phyloP scores from a whole-genome alignment of 2,888 invertebrate species.

The Laothoe populi region DNA sequence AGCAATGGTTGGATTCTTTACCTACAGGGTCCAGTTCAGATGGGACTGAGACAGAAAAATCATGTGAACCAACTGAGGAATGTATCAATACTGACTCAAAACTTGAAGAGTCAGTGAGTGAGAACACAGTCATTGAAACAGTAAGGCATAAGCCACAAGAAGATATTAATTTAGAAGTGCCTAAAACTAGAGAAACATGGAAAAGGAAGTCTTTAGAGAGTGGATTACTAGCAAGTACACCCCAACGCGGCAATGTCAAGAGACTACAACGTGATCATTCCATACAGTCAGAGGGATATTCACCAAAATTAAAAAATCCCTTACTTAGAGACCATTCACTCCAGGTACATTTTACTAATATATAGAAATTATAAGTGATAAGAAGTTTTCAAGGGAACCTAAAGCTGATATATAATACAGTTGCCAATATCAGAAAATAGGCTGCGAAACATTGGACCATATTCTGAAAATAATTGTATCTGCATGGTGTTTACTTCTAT shows the following conservation, averaged over 20 bases:
- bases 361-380: not conserved
- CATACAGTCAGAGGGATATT: constrained; percentile 76
- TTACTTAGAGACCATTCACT: constrained; percentile 79
- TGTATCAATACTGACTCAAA: constrained; percentile 61
- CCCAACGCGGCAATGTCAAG: constrained; percentile 56
- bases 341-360: constrained; percentile 62
- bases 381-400: too few relatives aligned
- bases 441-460: too few relatives aligned
- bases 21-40: constrained; percentile 68
- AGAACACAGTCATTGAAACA: constrained; percentile 67
- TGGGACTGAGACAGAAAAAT: constrained; percentile 42
- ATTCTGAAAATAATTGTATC: too few relatives aligned
- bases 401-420: too few relatives aligned
- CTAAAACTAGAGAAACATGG: constrained; percentile 62
- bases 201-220: constrained; percentile 74
- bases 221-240: constrained; percentile 61
- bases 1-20: constrained; percentile 91
- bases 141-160: constrained; percentile 46
- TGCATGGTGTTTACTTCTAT: too few relatives aligned
- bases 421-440: too few relatives aligned
- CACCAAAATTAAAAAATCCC: constrained; percentile 75
- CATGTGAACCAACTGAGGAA: constrained; percentile 46
- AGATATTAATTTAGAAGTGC: constrained; percentile 68
- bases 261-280: constrained; percentile 76
- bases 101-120: constrained; percentile 66